Conservation (phyloP, 2,113 vertebrate genomes). For the Atractosteus spatula region DNA sequence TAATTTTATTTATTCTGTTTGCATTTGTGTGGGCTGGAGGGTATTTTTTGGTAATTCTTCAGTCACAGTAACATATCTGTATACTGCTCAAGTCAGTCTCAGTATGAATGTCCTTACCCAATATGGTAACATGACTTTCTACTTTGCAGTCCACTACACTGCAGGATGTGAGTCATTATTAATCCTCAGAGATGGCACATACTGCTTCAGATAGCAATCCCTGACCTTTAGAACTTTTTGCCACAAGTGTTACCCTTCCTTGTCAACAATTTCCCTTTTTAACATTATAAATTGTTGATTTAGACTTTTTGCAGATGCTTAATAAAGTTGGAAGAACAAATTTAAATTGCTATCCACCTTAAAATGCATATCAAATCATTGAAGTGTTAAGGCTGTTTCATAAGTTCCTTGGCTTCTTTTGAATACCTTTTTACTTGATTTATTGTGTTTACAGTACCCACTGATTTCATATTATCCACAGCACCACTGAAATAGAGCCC, state of each 20-base stretch:
- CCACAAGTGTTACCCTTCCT: background rate
- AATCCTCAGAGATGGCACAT: background rate
- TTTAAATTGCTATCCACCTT: slow-evolving; percentile 1
- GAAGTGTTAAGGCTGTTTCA: slow-evolving; percentile 20
- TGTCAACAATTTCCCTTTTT: background rate
- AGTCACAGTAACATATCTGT: no score
- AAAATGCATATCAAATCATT: slow-evolving; percentile 31
- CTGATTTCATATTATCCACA: slow-evolving; percentile 35
- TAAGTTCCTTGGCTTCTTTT: background rate
- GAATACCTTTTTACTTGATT: slow-evolving; percentile 26
- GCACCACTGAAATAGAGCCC: slow-evolving; percentile 23
- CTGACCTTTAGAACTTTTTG: background rate
- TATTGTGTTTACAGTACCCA: slow-evolving; percentile 37
- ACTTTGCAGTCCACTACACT: no score
- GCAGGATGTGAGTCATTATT: slow-evolving; percentile 1
- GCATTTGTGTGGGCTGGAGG: no score
- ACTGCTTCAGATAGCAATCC: background rate
- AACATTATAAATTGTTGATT: background rate
- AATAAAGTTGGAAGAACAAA: background rate
- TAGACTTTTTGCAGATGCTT: background rate
- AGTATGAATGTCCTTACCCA: no score
- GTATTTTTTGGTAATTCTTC: no score
- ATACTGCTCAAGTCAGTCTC: no score
- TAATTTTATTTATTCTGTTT: no score
- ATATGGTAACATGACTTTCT: no score